Evolutionary conservation across 2,888 invertebrate species (phyloP).

Genomic region (Temnothorax rugatulus): DNA sequence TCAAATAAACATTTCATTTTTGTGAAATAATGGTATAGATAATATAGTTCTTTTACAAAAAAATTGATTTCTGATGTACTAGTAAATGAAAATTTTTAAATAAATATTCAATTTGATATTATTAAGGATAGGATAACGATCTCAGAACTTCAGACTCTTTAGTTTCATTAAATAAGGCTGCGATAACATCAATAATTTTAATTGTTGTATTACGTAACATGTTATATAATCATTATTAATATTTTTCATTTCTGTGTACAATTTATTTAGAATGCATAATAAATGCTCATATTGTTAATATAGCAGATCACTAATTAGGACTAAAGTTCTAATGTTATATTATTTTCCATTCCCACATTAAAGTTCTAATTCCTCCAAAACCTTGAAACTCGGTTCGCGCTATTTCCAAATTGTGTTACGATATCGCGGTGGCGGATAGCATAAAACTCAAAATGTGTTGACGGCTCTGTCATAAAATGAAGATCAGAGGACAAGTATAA

Average conservation of each 20-base stretch:
- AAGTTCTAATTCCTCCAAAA: conserved; percentile 34
- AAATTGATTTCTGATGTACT: not conserved
- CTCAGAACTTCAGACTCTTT: not conserved
- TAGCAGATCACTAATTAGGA: not conserved
- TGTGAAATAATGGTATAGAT: not conserved
- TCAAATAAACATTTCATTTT: conserved; percentile 3
- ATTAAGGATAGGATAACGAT: not conserved
- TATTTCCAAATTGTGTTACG: conserved; percentile 15
- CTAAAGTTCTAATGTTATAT: not conserved
- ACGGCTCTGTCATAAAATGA: conserved; percentile 7
- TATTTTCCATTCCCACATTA: not conserved
- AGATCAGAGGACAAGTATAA: conserved; percentile 28
- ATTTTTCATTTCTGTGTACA: not conserved
- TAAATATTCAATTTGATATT: conserved; percentile 5
- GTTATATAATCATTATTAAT: not conserved
- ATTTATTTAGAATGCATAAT: not conserved
- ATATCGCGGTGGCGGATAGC: not conserved
- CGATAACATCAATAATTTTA: not conserved
- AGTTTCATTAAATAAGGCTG: not conserved
- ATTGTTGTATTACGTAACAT: not conserved
- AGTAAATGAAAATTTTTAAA: not conserved
- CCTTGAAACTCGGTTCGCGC: conserved; percentile 1
- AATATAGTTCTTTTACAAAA: not conserved
- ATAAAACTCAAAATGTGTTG: conserved; percentile 39
- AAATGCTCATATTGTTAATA: conserved; percentile 1